A percentile compares a stretch with the other conserved stretches of the same genome.
Conservation (phyloP, 1,140 invertebrate genomes). For the Diplogasteroides magnus region DNA sequence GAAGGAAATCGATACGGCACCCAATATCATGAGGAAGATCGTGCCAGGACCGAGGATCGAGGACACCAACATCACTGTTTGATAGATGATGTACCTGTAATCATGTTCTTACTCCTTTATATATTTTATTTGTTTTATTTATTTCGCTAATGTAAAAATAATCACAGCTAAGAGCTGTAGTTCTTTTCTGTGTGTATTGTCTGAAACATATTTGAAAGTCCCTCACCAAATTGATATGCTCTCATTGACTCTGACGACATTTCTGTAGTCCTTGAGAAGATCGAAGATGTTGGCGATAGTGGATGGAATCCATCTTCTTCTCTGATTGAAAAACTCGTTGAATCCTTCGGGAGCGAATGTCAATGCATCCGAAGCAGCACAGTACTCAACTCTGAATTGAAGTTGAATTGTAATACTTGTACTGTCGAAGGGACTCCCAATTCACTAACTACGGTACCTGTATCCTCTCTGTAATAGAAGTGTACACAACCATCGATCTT, state of each 20-base stretch:
- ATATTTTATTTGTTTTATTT: conserved; percentile 7
- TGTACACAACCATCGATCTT: conserved; percentile 67
- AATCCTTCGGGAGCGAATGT: conserved; percentile 66
- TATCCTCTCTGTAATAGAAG: conserved; percentile 65
- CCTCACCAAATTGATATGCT: conserved; percentile 65
- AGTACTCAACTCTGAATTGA: conserved; percentile 62
- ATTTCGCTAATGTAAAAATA: conserved; percentile 44
- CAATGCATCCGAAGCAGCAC: conserved; percentile 65
- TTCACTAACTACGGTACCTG: conserved; percentile 39
- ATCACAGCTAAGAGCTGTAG: no score
- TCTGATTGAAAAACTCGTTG: conserved; percentile 64
- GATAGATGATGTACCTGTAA: conserved; percentile 49
- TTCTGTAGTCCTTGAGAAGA: conserved; percentile 60
- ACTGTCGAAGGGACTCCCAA: neutral
- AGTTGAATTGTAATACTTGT: neutral
- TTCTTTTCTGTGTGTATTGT: no score
- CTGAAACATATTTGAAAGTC: no score
- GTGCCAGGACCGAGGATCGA: conserved; percentile 66
- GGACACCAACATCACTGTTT: conserved; percentile 58
- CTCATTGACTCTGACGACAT: conserved; percentile 62
- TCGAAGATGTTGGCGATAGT: conserved; percentile 69
- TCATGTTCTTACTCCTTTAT: neutral
- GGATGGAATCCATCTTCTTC: conserved; percentile 66
- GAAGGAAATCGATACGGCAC: conserved; percentile 63
- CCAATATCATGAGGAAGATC: conserved; percentile 66